Percentiles rank a stretch among this genome's conserved stretches.
Conservation (phyloP, 2,797 vertebrate species). For the Tapirus indicus region DNA sequence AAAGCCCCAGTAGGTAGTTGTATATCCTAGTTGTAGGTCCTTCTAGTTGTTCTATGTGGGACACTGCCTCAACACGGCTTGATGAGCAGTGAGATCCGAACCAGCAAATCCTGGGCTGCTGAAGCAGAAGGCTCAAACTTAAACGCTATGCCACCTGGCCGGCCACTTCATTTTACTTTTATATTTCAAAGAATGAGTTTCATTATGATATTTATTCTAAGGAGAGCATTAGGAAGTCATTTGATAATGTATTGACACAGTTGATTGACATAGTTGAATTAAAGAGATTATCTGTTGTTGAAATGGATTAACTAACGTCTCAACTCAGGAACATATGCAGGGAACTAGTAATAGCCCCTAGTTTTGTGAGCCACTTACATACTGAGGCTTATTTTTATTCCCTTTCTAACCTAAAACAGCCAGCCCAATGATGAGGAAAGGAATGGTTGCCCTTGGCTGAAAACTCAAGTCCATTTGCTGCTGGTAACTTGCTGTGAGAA, state of each 20-base stretch:
- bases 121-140: too few species aligned
- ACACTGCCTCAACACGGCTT: too few species aligned
- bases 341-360: background rate
- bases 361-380: background rate
- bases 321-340: background rate
- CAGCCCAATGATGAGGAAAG: background rate
- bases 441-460: background rate
- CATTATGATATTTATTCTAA: slow-evolving; percentile 13
- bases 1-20: too few species aligned
- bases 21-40: too few species aligned
- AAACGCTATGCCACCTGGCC: too few species aligned
- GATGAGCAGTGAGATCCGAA: too few species aligned
- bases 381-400: background rate
- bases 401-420: background rate
- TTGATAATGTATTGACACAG: background rate
- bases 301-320: background rate
- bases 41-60: too few species aligned
- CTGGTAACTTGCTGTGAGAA: background rate
- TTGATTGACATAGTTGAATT: background rate
- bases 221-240: background rate
- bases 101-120: too few species aligned
- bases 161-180: background rate
- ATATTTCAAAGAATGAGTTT: background rate
- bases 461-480: background rate
- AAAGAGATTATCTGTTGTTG: background rate